These are phyloP conservation scores for Halictus quadricinctus DNA, from an alignment of 2,888 invertebrate species.

Conservation along the genomic window DNA sequence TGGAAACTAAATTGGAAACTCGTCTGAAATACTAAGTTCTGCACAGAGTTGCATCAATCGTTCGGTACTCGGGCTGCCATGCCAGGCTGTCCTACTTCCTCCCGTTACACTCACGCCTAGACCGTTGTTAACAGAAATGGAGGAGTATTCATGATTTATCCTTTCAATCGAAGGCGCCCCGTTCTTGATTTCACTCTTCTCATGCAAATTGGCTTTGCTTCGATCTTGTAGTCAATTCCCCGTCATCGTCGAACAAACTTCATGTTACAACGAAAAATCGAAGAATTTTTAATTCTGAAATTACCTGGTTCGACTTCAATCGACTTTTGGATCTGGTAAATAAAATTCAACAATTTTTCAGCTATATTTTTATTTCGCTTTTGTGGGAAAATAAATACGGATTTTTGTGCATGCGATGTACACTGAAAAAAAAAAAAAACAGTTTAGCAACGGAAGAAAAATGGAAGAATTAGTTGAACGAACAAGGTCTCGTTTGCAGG, in stretches of 20 bases:
- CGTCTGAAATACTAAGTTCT: slow-evolving; percentile 32
- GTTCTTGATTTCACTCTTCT: slow-evolving; percentile 28
- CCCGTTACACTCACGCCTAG: slow-evolving; percentile 6
- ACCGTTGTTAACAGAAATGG: slow-evolving; percentile 51
- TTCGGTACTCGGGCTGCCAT: slow-evolving; percentile 13
- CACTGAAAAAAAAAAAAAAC: too few relatives aligned
- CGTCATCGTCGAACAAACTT: background rate
- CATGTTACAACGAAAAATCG: background rate
- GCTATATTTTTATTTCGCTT: too few relatives aligned
- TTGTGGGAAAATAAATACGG: too few relatives aligned
- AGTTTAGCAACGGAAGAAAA: too few relatives aligned
- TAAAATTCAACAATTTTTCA: too few relatives aligned
- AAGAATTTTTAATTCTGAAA: background rate
- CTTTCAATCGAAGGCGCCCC: slow-evolving; percentile 21
- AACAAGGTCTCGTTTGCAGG: background rate
- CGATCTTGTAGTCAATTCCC: background rate
- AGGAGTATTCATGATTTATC: slow-evolving; percentile 49
- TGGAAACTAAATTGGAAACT: slow-evolving; percentile 39
- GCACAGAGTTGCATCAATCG: slow-evolving; percentile 29
- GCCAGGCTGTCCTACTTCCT: slow-evolving; percentile 42
- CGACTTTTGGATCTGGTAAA: too few relatives aligned
- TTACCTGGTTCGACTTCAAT: too few relatives aligned
- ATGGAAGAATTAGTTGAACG: too few relatives aligned
- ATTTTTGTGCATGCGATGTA: too few relatives aligned
- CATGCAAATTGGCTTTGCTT: slow-evolving; percentile 33